Conservation (phyloP, 2,797 vertebrate genomes). For the Gambelia wislizenii region DNA sequence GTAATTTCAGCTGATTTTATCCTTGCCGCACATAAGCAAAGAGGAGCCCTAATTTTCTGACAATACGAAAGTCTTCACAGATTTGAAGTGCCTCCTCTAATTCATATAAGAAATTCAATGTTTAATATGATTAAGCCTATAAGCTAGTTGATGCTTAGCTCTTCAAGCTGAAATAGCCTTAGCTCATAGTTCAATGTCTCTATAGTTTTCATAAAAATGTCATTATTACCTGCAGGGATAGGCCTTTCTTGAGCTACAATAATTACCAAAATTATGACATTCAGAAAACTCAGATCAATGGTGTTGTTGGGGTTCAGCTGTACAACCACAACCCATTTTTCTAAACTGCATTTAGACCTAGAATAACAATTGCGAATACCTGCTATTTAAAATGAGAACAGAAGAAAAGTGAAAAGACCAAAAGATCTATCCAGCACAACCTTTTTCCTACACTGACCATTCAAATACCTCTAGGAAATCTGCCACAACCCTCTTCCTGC, state of each 20-base stretch:
- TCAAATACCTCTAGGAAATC: not conserved
- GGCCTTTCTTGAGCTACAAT: slow-evolving; percentile 8
- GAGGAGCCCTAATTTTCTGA: too few species aligned
- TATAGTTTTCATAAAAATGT: slow-evolving; percentile 2
- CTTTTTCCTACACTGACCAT: not conserved
- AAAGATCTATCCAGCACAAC: not conserved
- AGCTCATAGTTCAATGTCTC: not conserved
- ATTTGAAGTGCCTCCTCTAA: too few species aligned
- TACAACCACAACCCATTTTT: not conserved
- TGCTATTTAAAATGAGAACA: not conserved
- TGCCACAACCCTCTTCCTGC: not conserved
- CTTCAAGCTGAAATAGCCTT: not conserved
- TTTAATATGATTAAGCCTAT: slow-evolving; percentile 33
- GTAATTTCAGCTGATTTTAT: not conserved
- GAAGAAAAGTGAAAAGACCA: not conserved
- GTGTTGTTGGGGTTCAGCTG: not conserved
- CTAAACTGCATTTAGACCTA: not conserved
- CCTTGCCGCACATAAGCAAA: not conserved
- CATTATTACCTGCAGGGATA: not conserved
- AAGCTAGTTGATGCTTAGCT: slow-evolving; percentile 14
- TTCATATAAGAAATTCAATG: too few species aligned
- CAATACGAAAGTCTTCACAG: too few species aligned
- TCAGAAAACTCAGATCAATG: not conserved
- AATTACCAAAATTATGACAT: not conserved
- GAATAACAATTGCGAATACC: not conserved